Evolutionary conservation across 2,113 vertebrate genomes (phyloP), one percentile per base, ranked within the genome.

Genomic region (Lipophrys pholis): DNA sequence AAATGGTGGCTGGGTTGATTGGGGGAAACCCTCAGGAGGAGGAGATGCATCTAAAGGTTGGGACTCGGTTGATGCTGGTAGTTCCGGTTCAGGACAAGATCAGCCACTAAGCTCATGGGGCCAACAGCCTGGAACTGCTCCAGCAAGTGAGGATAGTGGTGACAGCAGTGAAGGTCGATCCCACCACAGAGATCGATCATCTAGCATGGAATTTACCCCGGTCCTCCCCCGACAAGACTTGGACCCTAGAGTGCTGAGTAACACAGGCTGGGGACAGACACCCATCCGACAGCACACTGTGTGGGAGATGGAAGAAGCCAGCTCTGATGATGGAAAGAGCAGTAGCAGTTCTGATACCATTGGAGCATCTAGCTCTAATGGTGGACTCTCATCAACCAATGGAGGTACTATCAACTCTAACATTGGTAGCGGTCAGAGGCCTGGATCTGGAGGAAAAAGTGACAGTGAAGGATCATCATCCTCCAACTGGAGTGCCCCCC

Each of bases 251-350:
- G 98, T 99, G 77, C 93, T 99, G 86, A 97, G 95, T 87, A 99
- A 99, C 86, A 93, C 95, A 0, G 98, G 98, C 42, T 99, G 98
- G 98, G 98, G 98, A 82, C 98, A 99, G 93, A 98, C 96, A 74
- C 98, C 98, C 41, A 97, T 99, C 52, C 95, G 95, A 83, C 98
- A 99, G 88, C 97, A 99, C 93, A 99, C 96, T 85, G 95, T 96
- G 81, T 99, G 98, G 98, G 97, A 99, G 92, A 97, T 98, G 94
- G 97, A 99, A 90, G 96, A 97, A 91, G 95, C 94, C 92, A 56
- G 87, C 81, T 91, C 94, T 38, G 95, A 96, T 78, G 83, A 87
- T 72, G 86, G 66, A 41, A 99, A 97, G 86, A 96, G 91, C 84
- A 95, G 93, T 81, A 95, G 93, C 80, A 95, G 94, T 88, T 95